These are phyloP conservation scores for Cololabis saira DNA, from an alignment of 2,113 vertebrate species.

Conservation along the genomic window DNA sequence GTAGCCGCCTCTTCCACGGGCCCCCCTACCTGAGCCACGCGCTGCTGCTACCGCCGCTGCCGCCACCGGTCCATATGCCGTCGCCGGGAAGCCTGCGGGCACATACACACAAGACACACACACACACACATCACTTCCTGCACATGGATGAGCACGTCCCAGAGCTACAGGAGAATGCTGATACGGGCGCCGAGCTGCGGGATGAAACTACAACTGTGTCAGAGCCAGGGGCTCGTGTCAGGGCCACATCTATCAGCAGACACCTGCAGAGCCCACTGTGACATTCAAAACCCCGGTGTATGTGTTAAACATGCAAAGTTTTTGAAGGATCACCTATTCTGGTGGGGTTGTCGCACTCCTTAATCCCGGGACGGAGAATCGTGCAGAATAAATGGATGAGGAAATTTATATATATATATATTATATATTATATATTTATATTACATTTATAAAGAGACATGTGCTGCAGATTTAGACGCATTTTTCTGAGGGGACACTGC, in stretches of 20 bases:
- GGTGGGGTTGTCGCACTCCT: not conserved
- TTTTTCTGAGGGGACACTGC: slow-evolving; percentile 16
- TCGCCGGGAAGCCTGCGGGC: slow-evolving; percentile 92
- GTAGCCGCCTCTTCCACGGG: slow-evolving; percentile 89
- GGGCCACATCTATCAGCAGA: slow-evolving; percentile 65
- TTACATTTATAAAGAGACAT: not conserved
- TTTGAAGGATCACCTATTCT: slow-evolving; percentile 14
- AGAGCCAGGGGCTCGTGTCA: slow-evolving; percentile 59
- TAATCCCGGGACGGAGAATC: not conserved
- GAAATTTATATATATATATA: too few relatives aligned
- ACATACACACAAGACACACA: slow-evolving; percentile 70
- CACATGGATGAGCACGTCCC: slow-evolving; percentile 65
- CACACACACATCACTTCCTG: slow-evolving; percentile 65
- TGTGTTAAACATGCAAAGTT: not conserved
- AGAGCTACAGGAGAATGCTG: slow-evolving; percentile 61
- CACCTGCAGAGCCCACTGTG: slow-evolving; percentile 56
- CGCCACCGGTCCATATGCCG: slow-evolving; percentile 96
- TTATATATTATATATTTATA: too few relatives aligned
- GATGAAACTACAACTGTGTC: slow-evolving; percentile 67
- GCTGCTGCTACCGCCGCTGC: slow-evolving; percentile 94
- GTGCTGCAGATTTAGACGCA: not conserved
- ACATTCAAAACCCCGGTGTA: slow-evolving; percentile 52
- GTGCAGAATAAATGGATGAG: not conserved
- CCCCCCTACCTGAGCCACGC: slow-evolving; percentile 98
- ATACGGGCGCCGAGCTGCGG: slow-evolving; percentile 59